Percentiles rank a stretch among this genome's conserved stretches.
Evolutionary conservation across 2,797 vertebrate species (phyloP).

Genomic region (Enteromius radiatus): DNA sequence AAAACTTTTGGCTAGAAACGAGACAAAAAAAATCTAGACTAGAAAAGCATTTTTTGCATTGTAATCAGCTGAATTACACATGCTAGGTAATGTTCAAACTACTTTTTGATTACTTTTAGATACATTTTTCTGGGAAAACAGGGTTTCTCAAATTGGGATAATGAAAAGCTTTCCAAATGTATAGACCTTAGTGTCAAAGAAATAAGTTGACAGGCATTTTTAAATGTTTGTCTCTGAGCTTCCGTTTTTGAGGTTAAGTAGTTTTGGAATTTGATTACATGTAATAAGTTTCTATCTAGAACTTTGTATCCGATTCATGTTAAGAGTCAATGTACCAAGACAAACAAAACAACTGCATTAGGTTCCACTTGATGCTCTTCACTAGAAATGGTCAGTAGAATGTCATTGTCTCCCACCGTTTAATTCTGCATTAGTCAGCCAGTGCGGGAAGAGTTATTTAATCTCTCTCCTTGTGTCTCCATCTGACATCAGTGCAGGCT

Average conservation of each 20-base stretch:
- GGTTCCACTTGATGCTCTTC: slow-evolving; percentile 1
- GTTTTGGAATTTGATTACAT: not conserved
- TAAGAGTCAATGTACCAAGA: not conserved
- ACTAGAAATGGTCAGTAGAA: slow-evolving; percentile 5
- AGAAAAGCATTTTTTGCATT: no score
- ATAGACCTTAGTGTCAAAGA: not conserved
- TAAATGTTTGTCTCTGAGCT: not conserved
- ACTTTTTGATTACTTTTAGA: not conserved
- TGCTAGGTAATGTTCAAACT: not conserved
- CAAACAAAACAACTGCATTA: not conserved
- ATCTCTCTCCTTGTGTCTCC: slow-evolving; percentile 56
- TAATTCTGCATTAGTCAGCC: slow-evolving; percentile 63
- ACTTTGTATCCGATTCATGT: not conserved
- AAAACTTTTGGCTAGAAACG: no score
- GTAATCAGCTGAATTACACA: not conserved
- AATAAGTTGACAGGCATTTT: not conserved
- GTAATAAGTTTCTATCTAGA: not conserved
- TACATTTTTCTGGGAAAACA: no score
- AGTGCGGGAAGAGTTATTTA: slow-evolving; percentile 68
- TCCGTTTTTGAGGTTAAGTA: not conserved
- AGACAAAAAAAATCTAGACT: no score
- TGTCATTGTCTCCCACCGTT: slow-evolving; percentile 24
- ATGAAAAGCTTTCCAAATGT: not conserved
- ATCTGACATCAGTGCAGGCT: slow-evolving; percentile 70
- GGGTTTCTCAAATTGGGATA: no score